Evolutionary conservation across 2,113 vertebrate genomes (phyloP).

Genomic region (Gila orcuttii): DNA sequence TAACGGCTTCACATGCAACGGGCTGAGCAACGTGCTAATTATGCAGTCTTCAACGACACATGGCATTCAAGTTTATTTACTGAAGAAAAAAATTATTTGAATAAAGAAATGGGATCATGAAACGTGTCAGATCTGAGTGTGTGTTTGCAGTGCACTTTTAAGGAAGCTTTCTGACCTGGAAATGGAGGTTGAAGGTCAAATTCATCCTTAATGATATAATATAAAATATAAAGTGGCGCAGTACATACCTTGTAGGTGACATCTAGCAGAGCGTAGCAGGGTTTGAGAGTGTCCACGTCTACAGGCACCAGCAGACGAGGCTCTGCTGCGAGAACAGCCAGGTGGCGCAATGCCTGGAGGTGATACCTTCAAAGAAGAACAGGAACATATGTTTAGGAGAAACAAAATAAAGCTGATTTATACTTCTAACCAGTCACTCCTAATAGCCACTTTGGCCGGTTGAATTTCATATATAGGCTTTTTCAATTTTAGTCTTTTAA

Average conservation of each 20-base stretch:
- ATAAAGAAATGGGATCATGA: not conserved
- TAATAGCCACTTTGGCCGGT: too few species aligned
- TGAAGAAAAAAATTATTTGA: not conserved
- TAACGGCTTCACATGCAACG: not conserved
- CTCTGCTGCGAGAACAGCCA: constrained; percentile 91
- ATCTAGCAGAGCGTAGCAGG: constrained; percentile 93
- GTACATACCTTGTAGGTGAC: constrained; percentile 90
- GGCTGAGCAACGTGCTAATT: not conserved
- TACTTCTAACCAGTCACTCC: not conserved
- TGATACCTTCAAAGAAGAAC: constrained; percentile 84
- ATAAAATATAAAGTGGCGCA: not conserved
- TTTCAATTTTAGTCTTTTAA: too few species aligned
- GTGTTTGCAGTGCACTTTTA: not conserved
- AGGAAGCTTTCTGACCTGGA: not conserved
- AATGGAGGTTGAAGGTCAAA: not conserved
- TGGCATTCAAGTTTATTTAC: not conserved
- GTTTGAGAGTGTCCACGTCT: constrained; percentile 91
- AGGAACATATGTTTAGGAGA: constrained; percentile 1
- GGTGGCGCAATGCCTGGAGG: constrained; percentile 93
- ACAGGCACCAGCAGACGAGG: constrained; percentile 92
- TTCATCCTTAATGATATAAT: not conserved
- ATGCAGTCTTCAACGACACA: not conserved
- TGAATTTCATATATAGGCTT: too few species aligned
- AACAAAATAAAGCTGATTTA: not conserved
- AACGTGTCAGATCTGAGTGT: not conserved